Conservation (phyloP, 2,888 invertebrate genomes). For the Campoplex capitator region DNA sequence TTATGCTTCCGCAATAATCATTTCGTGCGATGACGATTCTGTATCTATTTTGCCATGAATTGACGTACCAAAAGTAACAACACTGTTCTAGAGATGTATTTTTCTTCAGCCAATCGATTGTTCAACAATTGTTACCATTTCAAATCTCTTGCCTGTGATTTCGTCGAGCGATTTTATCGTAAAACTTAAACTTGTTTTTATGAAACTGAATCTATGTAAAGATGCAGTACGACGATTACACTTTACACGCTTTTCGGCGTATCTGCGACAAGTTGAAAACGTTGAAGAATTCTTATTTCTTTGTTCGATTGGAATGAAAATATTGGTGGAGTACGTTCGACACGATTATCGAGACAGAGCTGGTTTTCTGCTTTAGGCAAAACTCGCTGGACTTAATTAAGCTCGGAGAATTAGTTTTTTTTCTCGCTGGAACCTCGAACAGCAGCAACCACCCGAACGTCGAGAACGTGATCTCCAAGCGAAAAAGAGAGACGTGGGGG, state of each 20-base stretch:
- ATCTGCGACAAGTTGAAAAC: background rate
- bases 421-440: conserved; percentile 45
- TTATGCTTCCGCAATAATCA: background rate
- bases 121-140: too few species aligned
- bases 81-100: too few species aligned
- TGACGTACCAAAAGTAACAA: too few species aligned
- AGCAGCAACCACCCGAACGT: conserved; percentile 52
- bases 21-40: conserved; percentile 66
- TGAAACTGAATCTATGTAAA: too few species aligned
- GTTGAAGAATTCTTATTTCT: conserved; percentile 17
- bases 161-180: too few species aligned
- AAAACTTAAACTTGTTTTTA: too few species aligned
- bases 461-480: conserved; percentile 70
- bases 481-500: conserved; percentile 53
- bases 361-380: background rate
- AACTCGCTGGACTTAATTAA: conserved; percentile 70
- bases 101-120: too few species aligned
- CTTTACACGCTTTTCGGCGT: background rate
- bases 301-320: conserved; percentile 38
- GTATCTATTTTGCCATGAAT: background rate
- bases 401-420: conserved; percentile 72
- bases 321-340: conserved; percentile 36
- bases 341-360: conserved; percentile 46
- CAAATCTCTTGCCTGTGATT: too few species aligned
- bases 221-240: too few species aligned